Base-by-base conservation (phyloP, 1,140 invertebrate genomes). In the Drosophila sp. region DNA sequence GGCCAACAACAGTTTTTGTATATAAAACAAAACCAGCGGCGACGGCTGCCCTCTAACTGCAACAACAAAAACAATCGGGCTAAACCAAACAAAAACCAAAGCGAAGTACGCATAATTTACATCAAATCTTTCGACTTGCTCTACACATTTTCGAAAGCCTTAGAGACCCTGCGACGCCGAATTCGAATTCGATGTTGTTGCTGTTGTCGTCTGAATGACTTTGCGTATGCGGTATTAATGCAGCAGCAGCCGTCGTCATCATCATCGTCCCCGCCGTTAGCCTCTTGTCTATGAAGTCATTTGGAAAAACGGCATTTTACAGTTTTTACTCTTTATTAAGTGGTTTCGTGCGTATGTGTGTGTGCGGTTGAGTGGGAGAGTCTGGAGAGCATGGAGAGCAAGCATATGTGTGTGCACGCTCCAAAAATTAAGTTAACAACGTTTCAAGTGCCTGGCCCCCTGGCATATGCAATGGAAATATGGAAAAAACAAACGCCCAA, bases 391-490 rank as follows among this genome's bases (percentile, higher is more conserved):
- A 17, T 23, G 23, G 50, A 55, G 55, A 62, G 72, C 30, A 67
- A 63, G 65, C 72, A 74, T 75, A 80, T 86, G 66, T 85, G 73
- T 80, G 81, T 86, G 89, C 86, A 90, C 82, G 86, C 86, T 90
- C 86, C 86, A 90, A 86, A 90, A 87, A 89, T 89, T 90, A 89
- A 89, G 84, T 89, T 89, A 89, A 89, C 85, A 89, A 89, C 84
- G 85, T 66, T 86, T 84, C 74, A 72, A 89, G 84, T 78, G 85
- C 62, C 33, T 74, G 72, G 70, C 80, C 80, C 72, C 80, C 76
- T 64, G 61, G 76, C 70, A 55, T 78, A 74, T 72, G 76, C 77
- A 80, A 62, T 32, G 38, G 3, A 17, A 33, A 17, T 17, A 17
- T 17, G 17, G 25, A 17, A 10, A 40, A 60, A 25, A 66, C 7